Evolutionary conservation across 2,113 vertebrate genomes (phyloP).

Genomic region (Chrysochloris asiatica): DNA sequence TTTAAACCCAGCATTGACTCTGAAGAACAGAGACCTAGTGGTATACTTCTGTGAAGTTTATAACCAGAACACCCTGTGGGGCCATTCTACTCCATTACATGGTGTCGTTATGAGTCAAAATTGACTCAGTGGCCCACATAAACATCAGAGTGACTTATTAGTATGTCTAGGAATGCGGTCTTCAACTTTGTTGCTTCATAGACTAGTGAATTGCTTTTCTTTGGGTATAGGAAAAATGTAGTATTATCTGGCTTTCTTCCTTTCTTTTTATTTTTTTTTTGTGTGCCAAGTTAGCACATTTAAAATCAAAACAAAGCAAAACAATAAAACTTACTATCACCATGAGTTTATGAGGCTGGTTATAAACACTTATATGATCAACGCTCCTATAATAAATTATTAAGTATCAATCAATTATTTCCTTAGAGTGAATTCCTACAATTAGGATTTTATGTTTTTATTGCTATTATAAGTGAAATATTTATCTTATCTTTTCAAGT

Average conservation of each 20-base stretch:
- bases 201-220: not conserved
- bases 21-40: not conserved
- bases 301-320: not conserved
- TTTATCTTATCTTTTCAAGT: not conserved
- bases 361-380: slow-evolving; percentile 7
- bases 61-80: not conserved
- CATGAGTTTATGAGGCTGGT: not conserved
- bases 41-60: not conserved
- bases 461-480: not conserved
- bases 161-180: not conserved
- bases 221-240: not conserved
- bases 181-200: not conserved
- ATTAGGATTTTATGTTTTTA: slow-evolving; percentile 14
- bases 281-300: not conserved
- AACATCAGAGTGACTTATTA: not conserved
- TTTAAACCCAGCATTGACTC: no score
- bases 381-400: not conserved
- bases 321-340: not conserved
- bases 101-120: not conserved
- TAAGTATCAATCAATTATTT: not conserved
- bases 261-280: not conserved
- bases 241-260: not conserved
- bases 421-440: not conserved
- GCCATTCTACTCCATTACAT: not conserved
- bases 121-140: not conserved